Evolutionary conservation across 2,797 vertebrate species (phyloP).

Genomic region (Helarctos malayanus): DNA sequence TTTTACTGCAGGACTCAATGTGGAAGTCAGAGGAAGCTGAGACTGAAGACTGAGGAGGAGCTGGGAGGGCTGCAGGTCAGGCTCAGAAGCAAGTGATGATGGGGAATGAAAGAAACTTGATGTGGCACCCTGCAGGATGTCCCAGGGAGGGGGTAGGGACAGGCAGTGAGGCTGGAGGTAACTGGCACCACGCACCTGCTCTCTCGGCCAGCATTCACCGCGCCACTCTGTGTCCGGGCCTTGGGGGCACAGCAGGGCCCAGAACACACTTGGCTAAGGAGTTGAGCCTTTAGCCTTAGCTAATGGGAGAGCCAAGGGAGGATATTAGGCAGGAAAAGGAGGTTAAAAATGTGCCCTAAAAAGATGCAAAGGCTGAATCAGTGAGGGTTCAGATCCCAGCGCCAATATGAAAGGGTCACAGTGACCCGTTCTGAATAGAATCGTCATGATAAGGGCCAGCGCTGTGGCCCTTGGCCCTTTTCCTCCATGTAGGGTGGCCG

Average conservation of each 20-base stretch:
- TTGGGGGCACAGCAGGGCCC: too few species aligned
- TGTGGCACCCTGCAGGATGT: not conserved
- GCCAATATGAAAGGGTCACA: fast-evolving
- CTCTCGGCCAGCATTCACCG: fast-evolving
- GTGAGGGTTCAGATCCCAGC: not conserved
- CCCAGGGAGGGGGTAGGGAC: fast-evolving
- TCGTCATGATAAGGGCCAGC: not conserved
- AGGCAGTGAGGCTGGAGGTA: fast-evolving
- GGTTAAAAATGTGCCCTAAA: not conserved
- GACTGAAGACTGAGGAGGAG: not conserved
- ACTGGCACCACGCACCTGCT: fast-evolving
- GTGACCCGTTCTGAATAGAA: fast-evolving
- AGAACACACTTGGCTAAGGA: not conserved
- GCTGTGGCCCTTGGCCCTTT: not conserved
- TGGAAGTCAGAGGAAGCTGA: not conserved
- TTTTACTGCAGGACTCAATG: fast-evolving
- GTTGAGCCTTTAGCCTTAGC: not conserved
- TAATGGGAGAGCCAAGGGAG: not conserved
- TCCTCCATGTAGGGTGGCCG: fast-evolving
- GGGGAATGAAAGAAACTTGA: not conserved
- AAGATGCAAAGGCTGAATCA: not conserved
- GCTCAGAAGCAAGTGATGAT: not conserved
- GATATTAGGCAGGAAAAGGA: not conserved
- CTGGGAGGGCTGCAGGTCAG: not conserved
- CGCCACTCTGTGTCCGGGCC: fast-evolving